Evolutionary conservation across 2,797 vertebrate species (phyloP), one percentile per base, ranked within the genome.

Genomic region (Trichosurus vulpecula): DNA sequence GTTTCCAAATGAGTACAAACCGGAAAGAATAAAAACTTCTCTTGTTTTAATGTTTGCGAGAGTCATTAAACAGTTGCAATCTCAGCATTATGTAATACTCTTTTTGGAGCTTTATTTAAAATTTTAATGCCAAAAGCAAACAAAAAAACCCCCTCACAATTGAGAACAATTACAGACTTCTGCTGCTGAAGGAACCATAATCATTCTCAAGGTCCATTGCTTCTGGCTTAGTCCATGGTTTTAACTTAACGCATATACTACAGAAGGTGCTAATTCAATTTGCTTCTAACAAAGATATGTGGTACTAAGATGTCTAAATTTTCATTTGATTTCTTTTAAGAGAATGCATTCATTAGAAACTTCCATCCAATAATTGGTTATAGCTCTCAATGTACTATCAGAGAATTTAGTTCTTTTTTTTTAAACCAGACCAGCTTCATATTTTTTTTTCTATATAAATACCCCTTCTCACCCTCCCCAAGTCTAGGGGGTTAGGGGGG

Each of bases 401-500:
- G n/a, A 74, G 16, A 41, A 74, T 74, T 74, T n/a, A n/a, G n/a
- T n/a, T n/a, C n/a, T n/a, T n/a, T n/a, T n/a, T n/a, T n/a, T n/a
- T n/a, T n/a, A 91, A 81, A 96, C 92, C 96, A 93, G 94, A 97
- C 74, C 92, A 0, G 52, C 91, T 93, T 94, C 94, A 96, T 97
- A 95, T 97, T 97, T 93, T 91, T 97, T 96, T 96, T 94, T 52
- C 95, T 96, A 92, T 98, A 97, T 98, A 98, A 98, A 97, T 27
- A 22, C 41, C 41, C 41, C 31, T 87, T 19, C 9, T 58, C 6
- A n/a, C 4, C 92, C 25, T 51, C 66, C 90, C 92, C 92, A 93
- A 96, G 92, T 95, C n/a, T 96, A 96, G 41, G 94, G 92, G 95
- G 89, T 96, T 14, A 0, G 58, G 55, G 56, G 54, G 47, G 52